Conservation (phyloP, 1,140 invertebrate genomes). For the Drosophila persimilis region DNA sequence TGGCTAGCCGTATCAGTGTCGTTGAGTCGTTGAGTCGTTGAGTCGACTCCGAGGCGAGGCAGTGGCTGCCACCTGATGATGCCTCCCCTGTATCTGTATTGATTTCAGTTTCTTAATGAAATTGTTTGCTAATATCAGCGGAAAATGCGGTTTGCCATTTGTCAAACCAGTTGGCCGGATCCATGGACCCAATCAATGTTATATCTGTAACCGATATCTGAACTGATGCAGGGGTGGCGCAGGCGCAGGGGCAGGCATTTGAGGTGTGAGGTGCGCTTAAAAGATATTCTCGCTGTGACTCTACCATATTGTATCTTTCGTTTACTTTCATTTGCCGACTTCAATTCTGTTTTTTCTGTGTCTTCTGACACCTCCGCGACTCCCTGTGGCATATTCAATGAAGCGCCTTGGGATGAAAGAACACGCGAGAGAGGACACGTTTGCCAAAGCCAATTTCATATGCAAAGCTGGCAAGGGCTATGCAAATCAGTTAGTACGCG, state of each 20-base stretch:
- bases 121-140: constrained; percentile 82
- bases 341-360: constrained; percentile 27
- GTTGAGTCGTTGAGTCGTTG: constrained; percentile 23
- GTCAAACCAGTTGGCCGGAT: constrained; percentile 36
- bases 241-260: constrained; percentile 14
- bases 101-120: constrained; percentile 82
- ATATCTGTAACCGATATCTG: constrained; percentile 60
- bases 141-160: constrained; percentile 81
- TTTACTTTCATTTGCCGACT: constrained; percentile 54
- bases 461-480: constrained; percentile 63
- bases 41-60: constrained; percentile 24
- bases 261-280: constrained; percentile 58
- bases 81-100: constrained; percentile 34
- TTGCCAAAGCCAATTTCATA: constrained; percentile 54
- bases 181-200: constrained; percentile 67
- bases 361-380: constrained; percentile 63
- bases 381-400: constrained; percentile 42
- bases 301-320: background rate
- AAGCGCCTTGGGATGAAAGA: constrained; percentile 52
- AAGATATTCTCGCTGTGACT: constrained; percentile 1
- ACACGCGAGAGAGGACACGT: constrained; percentile 9
- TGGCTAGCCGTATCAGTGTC: constrained; percentile 51
- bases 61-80: constrained; percentile 26
- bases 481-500: constrained; percentile 47
- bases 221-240: background rate